Base-by-base conservation (phyloP, 2,797 vertebrate genomes). In the Cyclura pinguis region DNA sequence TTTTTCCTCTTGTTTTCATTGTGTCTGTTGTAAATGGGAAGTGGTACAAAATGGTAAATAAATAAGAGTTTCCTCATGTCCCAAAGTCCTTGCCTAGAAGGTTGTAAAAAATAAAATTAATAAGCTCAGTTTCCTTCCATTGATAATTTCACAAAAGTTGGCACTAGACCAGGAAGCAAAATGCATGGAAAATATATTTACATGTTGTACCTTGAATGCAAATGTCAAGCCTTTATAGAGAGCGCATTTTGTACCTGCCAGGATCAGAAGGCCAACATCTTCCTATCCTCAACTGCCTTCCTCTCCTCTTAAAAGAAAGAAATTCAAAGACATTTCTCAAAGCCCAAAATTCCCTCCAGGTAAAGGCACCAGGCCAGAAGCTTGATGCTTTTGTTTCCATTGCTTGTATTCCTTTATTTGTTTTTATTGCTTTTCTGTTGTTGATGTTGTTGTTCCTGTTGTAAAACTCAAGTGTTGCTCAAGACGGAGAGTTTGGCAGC, bases 401-500 rank as follows among this genome's bases (percentile, higher is more conserved):
- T 84, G 83, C 92, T 94, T 83, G 42, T 0, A 0, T 94, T 87
- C 80, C 88, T 32, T 91, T 91, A 91, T 86, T 94, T 94, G 81
- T 69, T 57, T 92, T 94, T 42, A 77, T 86, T 80, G 74, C 94
- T 88, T 94, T 95, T 94, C 92, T 95, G 89, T 95, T 95, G 89
- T 77, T 85, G 74, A 76, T 91, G 95, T 94, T 90, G 77, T 82
- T 93, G 89, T 95, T 96, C 90, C 94, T 97, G 90, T 96, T 96
- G 93, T 95, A 96, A 95, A 95, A 97, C 96, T 94, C 5, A 96
- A 97, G 95, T 95, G 93, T 97, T 97, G 96, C 97, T 97, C 96
- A 98, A 99, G 98, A 98, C 98, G 97, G 97, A 96, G 96, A 97
- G 96, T 97, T 98, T 99, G 99, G 99, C 99, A 99, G 97, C 47